Conservation (phyloP, 2,797 vertebrate genomes). For the Eurystomus glaucurus region DNA sequence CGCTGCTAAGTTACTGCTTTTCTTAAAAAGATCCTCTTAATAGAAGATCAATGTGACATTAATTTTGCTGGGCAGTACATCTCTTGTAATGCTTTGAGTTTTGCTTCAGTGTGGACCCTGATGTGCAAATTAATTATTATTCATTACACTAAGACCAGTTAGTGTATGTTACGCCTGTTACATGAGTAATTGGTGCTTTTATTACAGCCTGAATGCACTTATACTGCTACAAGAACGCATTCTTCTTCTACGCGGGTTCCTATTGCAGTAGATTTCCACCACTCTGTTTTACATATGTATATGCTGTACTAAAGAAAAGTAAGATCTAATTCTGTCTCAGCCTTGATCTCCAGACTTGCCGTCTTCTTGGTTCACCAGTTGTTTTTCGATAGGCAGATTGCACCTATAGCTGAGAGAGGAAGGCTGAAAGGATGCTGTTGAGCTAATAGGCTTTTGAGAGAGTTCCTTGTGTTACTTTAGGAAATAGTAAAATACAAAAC, state of each 20-base stretch:
- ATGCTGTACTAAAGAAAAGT: neutral
- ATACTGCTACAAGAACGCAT: neutral
- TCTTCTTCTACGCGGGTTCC: neutral
- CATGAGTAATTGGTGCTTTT: neutral
- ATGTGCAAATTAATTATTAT: neutral
- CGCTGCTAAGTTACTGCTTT: neutral
- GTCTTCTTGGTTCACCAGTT: neutral
- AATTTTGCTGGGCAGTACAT: neutral
- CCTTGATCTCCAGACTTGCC: neutral
- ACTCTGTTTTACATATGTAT: accelerated
- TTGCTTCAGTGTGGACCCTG: neutral
- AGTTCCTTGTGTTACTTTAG: neutral
- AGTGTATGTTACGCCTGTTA: neutral
- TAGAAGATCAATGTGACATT: neutral
- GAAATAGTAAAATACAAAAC: neutral
- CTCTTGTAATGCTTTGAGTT: neutral
- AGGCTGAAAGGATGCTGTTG: neutral
- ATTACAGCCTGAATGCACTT: accelerated
- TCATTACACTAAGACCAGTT: neutral
- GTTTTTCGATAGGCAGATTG: neutral
- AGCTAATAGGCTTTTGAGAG: neutral
- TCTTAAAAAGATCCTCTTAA: neutral
- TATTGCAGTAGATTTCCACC: neutral
- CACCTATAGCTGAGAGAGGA: neutral
- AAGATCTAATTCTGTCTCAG: neutral